Base-by-base conservation (phyloP, 2,888 invertebrate genomes). In the Lamproptera curius region DNA sequence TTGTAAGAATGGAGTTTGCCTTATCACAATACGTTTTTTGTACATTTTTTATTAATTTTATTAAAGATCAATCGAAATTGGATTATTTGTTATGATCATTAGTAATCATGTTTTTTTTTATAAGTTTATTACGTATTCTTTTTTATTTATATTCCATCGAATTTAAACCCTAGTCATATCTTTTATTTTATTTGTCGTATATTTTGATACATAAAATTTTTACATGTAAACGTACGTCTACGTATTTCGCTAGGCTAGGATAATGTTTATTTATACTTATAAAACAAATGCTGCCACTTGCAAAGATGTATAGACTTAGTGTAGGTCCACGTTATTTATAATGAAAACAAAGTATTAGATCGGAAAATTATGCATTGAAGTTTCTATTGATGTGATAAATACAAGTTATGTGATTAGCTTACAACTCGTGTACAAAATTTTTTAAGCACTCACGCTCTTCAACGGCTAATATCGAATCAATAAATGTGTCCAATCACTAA, bases 401-500 rank as follows among this genome's bases (percentile, higher is more conserved):
- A 58, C 61, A 57, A 65, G 61, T 41, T 66, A 62, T 60, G 58
- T 57, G 52, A 63, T 53, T 56, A 60, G 55, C 63, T 64, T 62
- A 59, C 20, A 66, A 71, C 63, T 60, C 59, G 65, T 71, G 72
- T 76, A 76, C 70, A 76, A 67, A 64, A 57, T 57, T 59, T 62
- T 62, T 53, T 64, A 67, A 63, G 59, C 62, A 64, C 59, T 39
- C 9, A 39, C 15, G 38, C 20, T 39, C 10, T 41, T 42, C 38
- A 28, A 35, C 39, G 16, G 23, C 10, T 42, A 34, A 33, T 43
- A 5, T 42, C 33, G 13, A 43, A 39, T 37, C 13, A 31, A 41
- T 31, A 20, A 50, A 41, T 43, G 43, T 39, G 49, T 43, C 39
- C 31, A 42, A 34, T 53, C 46, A 43, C 46, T 39, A 16, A 15